These are phyloP conservation scores for Mimumesa dahlbomi DNA, from an alignment of 2,888 invertebrate species.

Conservation along the genomic window DNA sequence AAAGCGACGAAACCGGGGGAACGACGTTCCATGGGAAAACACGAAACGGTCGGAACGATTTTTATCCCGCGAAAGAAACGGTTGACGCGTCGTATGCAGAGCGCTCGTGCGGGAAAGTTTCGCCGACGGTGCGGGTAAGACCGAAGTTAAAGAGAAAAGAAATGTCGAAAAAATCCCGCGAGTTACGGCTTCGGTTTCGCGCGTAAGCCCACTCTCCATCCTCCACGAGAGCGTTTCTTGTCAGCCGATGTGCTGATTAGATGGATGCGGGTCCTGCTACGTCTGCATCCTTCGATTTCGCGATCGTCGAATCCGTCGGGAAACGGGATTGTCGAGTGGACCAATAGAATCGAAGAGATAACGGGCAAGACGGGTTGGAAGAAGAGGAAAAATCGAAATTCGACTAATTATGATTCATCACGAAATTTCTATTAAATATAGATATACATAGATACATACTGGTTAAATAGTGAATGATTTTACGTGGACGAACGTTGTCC, in stretches of 20 bases:
- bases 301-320: conserved; percentile 43
- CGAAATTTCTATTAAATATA: no score
- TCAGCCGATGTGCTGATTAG: conserved; percentile 66
- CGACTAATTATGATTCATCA: conserved; percentile 11
- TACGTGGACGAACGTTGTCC: no score
- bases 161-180: conserved; percentile 48
- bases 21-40: no score
- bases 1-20: no score
- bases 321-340: conserved; percentile 21
- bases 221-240: conserved; percentile 16
- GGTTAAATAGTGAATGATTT: no score
- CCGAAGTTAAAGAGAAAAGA: conserved; percentile 7
- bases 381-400: conserved; percentile 24
- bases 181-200: conserved; percentile 58
- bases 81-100: not conserved
- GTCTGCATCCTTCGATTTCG: conserved; percentile 64
- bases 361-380: not conserved
- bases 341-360: conserved; percentile 8
- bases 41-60: no score
- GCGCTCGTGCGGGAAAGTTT: conserved; percentile 5
- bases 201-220: conserved; percentile 54
- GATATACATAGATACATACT: no score
- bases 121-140: conserved; percentile 18
- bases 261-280: conserved; percentile 72
- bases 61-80: not conserved